Base-by-base conservation (phyloP, 2,113 vertebrate genomes). In the Clarias magur region DNA sequence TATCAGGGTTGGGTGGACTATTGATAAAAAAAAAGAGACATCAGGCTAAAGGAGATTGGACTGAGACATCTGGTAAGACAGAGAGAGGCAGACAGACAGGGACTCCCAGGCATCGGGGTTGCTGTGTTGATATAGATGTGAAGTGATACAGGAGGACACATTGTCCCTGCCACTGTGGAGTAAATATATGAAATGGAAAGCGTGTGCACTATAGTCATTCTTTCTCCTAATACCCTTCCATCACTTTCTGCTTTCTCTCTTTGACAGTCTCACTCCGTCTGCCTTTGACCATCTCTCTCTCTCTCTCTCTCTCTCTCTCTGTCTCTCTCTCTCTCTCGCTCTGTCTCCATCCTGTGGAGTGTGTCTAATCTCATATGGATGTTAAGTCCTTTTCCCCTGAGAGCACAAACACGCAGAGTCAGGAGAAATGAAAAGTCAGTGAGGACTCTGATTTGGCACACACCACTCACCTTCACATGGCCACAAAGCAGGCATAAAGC, bases 391-490 rank as follows among this genome's bases (percentile, higher is more conserved):
- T 56, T 82, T 81, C 65, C 42, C 79, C 62, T 67, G 34, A 75
- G 72, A 72, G 80, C 79, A 65, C 25, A 75, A 80, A 70, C 63
- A 25, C 4, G 85, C 85, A 34, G 12, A 76, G 38, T 65, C 86
- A 83, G 67, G 81, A 80, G 82, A 89, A 85, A 59, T 76, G 68
- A 76, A 62, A 84, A 87, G 25, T 86, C 87, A 76, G 59, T 19
- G 23, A 82, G 87, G 87, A 88, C 84, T 68, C n/a, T 82, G 72
- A 70, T 88, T 87, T 88, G 89, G 85, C 85, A 88, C 34, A 65
- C 84, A 81, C 70, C 79, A 73, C 68, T 90, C 79, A 86, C 84
- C 81, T 85, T 89, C 88, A 82, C 57, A 75, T 48, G 56, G 80
- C 56, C 70, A 63, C 62, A 65, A 84, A 83, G 48, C 25, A 27